Percentiles rank a stretch among this genome's conserved stretches.
Evolutionary conservation across 37 sponge, comb jelly and placozoan species (phyloP).

Genomic region (Axinella damicornis): DNA sequence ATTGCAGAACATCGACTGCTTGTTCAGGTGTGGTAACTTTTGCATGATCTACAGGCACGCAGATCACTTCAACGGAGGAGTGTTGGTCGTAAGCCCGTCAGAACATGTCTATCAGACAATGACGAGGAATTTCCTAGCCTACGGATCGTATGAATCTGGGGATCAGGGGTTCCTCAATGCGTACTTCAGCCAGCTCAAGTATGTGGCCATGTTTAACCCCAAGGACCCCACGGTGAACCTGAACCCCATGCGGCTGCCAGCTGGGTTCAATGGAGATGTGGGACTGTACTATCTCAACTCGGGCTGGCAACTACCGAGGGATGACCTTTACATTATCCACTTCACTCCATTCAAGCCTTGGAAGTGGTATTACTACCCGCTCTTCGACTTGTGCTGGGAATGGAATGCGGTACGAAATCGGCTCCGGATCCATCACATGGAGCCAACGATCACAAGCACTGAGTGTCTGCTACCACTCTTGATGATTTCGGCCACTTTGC

Average conservation of each 20-base stretch:
- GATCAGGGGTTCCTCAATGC: constrained; percentile 39
- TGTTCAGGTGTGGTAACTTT: constrained; percentile 50
- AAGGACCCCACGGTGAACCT: not conserved
- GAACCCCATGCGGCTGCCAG: constrained; percentile 24
- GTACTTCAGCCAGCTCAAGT: constrained; percentile 6
- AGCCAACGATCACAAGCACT: too few relatives aligned
- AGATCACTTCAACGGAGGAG: constrained; percentile 46
- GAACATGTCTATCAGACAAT: not conserved
- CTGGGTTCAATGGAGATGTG: constrained; percentile 35
- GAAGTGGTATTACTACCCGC: constrained; percentile 31
- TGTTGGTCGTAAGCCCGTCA: constrained; percentile 45
- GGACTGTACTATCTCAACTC: constrained; percentile 15
- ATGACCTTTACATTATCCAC: constrained; percentile 10
- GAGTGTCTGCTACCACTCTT: too few relatives aligned
- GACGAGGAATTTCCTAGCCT: too few relatives aligned
- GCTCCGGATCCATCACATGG: too few relatives aligned
- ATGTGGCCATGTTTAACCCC: constrained; percentile 19
- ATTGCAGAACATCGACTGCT: constrained; percentile 16
- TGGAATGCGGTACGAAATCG: too few relatives aligned
- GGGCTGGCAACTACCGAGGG: not conserved
- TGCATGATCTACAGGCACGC: constrained; percentile 44
- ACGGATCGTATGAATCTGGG: too few relatives aligned
- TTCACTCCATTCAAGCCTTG: constrained; percentile 53
- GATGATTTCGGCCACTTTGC: too few relatives aligned
- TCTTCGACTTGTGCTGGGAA: constrained; percentile 33